Base-by-base conservation (phyloP, 2,113 vertebrate species). In the Oreochromis aureus region DNA sequence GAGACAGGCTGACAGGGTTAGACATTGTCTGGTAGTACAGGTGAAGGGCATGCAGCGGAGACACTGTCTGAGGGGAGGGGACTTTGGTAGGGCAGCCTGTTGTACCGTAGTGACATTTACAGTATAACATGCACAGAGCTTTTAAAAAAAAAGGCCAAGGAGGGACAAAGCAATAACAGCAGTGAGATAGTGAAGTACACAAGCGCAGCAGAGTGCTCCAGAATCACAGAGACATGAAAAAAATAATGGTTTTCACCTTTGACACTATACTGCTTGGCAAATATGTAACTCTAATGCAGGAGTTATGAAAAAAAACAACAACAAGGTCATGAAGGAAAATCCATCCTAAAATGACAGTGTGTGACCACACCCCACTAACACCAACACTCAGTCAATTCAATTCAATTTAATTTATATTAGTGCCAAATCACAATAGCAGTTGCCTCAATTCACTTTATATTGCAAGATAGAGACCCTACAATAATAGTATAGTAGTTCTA, bases 31-130 rank as follows among this genome's bases (percentile, higher is more conserved):
- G 46, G 30, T 54, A 61, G 71, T 54, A 27, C 56, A 86, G 59
- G 59, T 4, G 30, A 90, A 89, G 86, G 90, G 41, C 83, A 82
- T 13, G 9, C 46, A 85, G 61, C 82, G 32, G 79, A 88, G 86
- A 85, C 63, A 55, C 58, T 44, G 80, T 90, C 41, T 48, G 71
- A 82, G 46, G 4, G 44, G 73, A 55, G 12, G 83, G 46, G 19
- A 58, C 30, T 39, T 24, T 41, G 51, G 48, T 83, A 76, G 36
- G n/a, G n/a, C 46, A 69, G 71, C 30, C 22, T 56, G 69, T 73
- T 59, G 46, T 69, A 54, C 36, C 53, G 46, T 32, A 58, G 82
- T 69, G 22, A 78, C 79, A 87, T 88, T 80, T 87, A 11, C 19
- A 44, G 48, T n/a, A 36, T 63, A 73, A 80, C 69, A 69, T 53